phyloP scores from a whole-genome alignment of 2,113 vertebrate genomes.

The Amazona guildingii region DNA sequence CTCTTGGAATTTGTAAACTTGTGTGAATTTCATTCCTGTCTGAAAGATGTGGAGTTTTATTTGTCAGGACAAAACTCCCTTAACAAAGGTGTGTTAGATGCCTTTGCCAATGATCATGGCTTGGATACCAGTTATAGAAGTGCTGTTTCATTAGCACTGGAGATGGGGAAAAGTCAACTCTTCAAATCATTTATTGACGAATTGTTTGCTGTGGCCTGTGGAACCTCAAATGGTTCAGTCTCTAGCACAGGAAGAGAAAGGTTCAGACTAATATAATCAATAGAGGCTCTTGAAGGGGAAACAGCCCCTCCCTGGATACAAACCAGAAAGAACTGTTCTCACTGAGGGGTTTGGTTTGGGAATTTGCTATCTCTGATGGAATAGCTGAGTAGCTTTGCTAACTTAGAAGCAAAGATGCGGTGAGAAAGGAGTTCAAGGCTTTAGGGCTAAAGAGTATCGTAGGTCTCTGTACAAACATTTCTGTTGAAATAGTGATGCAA shows the following conservation, averaged over 20 bases:
- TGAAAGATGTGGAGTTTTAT: not conserved
- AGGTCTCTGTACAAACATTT: not conserved
- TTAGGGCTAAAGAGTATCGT: not conserved
- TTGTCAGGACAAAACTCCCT: not conserved
- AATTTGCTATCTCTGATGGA: not conserved
- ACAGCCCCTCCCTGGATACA: not conserved
- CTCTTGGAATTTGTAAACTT: not conserved
- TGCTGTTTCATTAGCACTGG: not conserved
- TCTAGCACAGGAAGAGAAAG: not conserved
- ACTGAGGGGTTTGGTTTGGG: not conserved
- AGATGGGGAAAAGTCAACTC: not conserved
- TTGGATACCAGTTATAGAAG: not conserved
- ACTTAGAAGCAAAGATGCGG: not conserved
- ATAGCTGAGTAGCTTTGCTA: not conserved
- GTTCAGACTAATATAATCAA: fast-evolving
- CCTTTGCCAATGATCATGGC: not conserved
- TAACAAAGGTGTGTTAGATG: not conserved
- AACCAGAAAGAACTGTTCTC: not conserved
- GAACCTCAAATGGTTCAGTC: not conserved
- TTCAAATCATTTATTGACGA: not conserved
- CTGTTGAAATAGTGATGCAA: not conserved
- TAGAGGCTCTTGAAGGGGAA: not conserved
- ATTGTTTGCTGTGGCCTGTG: not conserved
- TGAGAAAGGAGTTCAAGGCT: not conserved
- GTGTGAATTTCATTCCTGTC: not conserved